phyloP scores from a whole-genome alignment of 2,113 vertebrate genomes.

The Dicentrarchus labrax region DNA sequence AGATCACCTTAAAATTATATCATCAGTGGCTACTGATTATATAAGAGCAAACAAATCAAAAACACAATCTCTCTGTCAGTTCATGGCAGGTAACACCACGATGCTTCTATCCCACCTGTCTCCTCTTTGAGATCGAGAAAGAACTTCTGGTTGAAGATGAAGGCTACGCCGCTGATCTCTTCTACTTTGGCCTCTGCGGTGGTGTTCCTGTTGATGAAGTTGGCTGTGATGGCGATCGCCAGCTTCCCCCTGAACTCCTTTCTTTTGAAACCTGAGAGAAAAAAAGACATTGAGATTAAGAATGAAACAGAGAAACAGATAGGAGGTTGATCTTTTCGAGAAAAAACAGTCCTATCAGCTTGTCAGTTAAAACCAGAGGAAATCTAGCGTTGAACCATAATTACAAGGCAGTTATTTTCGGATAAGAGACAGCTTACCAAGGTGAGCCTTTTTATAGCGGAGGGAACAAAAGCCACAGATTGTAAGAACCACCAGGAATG shows the following conservation, averaged over 20 bases:
- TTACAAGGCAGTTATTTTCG: constrained; percentile 68
- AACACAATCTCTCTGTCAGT: not conserved
- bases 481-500: constrained; percentile 19
- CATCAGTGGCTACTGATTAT: not conserved
- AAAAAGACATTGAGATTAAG: not conserved
- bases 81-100: not conserved
- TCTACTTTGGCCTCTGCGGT: constrained; percentile 97
- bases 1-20: not conserved
- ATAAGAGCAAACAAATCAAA: not conserved
- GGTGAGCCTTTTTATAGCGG: constrained; percentile 49
- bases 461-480: constrained; percentile 35
- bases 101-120: constrained; percentile 86
- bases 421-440: constrained; percentile 57
- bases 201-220: constrained; percentile 98
- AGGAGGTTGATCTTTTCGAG: constrained; percentile 32
- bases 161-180: constrained; percentile 98
- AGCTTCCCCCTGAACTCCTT: constrained; percentile 98
- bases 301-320: constrained; percentile 1
- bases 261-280: constrained; percentile 90
- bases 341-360: constrained; percentile 14
- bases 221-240: constrained; percentile 98
- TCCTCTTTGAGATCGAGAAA: constrained; percentile 97
- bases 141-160: constrained; percentile 99
- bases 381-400: constrained; percentile 63
- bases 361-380: constrained; percentile 53